Evolutionary conservation across 2,888 invertebrate genomes (phyloP).

Genomic region (Limnephilus auricula): DNA sequence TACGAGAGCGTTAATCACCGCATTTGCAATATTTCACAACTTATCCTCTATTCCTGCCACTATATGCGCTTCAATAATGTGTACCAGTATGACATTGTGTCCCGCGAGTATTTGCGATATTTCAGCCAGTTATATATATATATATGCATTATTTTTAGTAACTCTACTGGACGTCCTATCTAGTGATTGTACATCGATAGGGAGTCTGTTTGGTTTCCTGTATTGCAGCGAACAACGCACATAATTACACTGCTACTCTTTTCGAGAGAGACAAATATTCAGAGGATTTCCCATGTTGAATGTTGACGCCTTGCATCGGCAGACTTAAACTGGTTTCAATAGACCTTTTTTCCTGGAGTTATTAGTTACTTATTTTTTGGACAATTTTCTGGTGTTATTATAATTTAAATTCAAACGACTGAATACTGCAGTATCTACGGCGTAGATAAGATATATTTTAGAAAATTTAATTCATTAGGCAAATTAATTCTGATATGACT

Average conservation of each 20-base stretch:
- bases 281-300: background rate
- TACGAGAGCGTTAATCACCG: background rate
- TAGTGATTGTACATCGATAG: background rate
- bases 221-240: background rate
- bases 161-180: background rate
- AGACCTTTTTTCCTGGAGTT: background rate
- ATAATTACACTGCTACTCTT: background rate
- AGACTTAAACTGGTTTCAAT: background rate
- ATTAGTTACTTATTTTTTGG: background rate
- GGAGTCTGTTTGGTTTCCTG: conserved; percentile 14
- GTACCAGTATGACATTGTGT: background rate
- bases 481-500: too few relatives aligned
- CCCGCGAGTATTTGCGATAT: background rate
- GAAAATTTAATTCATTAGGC: too few relatives aligned
- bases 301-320: background rate
- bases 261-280: background rate
- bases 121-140: background rate
- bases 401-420: too few relatives aligned
- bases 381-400: background rate
- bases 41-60: background rate
- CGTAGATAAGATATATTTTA: too few relatives aligned
- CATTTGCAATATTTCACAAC: background rate
- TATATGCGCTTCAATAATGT: background rate
- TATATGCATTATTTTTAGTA: background rate
- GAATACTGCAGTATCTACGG: too few relatives aligned